Evolutionary conservation across 2,888 invertebrate species (phyloP).

Genomic region (Zootermopsis nevadensis): DNA sequence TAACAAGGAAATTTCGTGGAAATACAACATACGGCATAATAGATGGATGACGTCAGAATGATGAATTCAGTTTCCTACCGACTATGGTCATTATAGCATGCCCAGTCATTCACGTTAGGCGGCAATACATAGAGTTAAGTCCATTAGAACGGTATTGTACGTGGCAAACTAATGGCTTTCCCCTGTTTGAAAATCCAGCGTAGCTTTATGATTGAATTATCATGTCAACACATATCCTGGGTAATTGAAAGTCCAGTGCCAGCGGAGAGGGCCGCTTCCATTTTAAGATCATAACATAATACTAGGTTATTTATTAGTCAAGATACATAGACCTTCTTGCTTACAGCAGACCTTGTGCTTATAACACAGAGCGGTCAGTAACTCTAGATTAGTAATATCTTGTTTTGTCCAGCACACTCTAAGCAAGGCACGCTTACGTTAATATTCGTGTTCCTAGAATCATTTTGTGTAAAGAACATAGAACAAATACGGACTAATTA

Average conservation of each 20-base stretch:
- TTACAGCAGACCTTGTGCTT: neutral
- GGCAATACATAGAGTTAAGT: slow-evolving; percentile 8
- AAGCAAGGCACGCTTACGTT: too few relatives aligned
- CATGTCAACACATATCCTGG: slow-evolving; percentile 36
- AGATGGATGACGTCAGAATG: slow-evolving; percentile 39
- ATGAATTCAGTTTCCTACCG: slow-evolving; percentile 41
- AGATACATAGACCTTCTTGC: neutral
- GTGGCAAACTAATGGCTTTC: slow-evolving; percentile 41
- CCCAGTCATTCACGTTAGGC: slow-evolving; percentile 30
- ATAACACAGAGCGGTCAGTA: too few relatives aligned
- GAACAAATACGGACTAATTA: too few relatives aligned
- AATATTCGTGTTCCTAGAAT: too few relatives aligned
- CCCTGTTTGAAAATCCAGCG: slow-evolving; percentile 37
- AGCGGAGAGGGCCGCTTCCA: neutral
- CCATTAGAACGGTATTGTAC: slow-evolving; percentile 37
- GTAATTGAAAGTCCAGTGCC: neutral
- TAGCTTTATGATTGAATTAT: slow-evolving; percentile 43
- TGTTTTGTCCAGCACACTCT: neutral
- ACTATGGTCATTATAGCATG: slow-evolving; percentile 41
- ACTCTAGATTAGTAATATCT: too few relatives aligned
- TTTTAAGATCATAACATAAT: slow-evolving; percentile 28
- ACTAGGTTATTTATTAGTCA: neutral
- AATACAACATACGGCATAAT: slow-evolving; percentile 14
- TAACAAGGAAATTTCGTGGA: neutral
- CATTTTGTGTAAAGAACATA: too few relatives aligned